Evolutionary conservation across 2,113 vertebrate genomes (phyloP).

Genomic region (Alexandromys fortis): DNA sequence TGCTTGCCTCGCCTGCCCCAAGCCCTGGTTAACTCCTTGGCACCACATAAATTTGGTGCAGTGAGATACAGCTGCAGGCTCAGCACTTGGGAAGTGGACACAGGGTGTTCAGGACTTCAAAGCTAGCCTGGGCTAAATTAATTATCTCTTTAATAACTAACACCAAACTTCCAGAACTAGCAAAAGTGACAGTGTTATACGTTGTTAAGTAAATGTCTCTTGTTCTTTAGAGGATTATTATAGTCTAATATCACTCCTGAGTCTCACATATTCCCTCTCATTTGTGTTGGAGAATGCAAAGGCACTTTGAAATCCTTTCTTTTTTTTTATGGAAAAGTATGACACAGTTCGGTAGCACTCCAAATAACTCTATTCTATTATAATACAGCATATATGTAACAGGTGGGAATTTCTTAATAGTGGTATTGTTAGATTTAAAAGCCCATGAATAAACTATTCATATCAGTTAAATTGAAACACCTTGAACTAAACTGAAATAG

Average conservation of each 20-base stretch:
- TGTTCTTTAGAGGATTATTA: background rate
- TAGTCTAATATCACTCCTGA: background rate
- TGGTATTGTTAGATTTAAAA: background rate
- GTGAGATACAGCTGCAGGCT: background rate
- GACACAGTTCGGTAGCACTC: background rate
- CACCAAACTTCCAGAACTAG: too few relatives aligned
- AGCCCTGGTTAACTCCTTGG: background rate
- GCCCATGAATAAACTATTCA: background rate
- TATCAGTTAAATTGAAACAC: constrained; percentile 18
- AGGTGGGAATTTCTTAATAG: background rate
- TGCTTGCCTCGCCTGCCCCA: background rate
- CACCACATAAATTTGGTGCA: background rate
- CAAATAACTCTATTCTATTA: background rate
- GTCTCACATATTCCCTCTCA: background rate
- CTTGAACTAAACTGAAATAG: background rate
- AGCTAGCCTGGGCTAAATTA: background rate
- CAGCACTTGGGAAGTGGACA: background rate
- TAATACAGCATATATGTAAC: background rate
- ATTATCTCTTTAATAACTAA: background rate
- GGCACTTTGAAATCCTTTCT: background rate
- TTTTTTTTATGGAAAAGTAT: background rate
- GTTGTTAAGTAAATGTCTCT: background rate
- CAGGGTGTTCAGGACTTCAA: background rate
- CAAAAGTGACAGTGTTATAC: background rate
- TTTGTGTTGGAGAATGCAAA: background rate